Evolutionary conservation across 2,113 vertebrate species (phyloP).

Genomic region (Anhinga anhinga): DNA sequence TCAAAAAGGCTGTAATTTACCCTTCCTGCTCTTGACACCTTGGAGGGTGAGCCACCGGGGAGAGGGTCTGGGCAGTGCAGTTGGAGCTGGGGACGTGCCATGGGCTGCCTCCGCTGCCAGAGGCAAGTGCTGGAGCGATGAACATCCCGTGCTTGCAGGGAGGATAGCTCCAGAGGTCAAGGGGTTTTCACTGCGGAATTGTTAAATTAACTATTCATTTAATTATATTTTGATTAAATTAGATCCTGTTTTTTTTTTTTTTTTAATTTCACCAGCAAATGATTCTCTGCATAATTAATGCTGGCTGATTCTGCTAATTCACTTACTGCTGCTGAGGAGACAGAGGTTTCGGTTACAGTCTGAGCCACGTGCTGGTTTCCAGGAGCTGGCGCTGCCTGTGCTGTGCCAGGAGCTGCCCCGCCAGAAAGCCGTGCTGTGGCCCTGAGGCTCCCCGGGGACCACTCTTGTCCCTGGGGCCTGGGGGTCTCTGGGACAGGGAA

Average conservation of each 20-base stretch:
- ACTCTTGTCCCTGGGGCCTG: not conserved
- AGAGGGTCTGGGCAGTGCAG: not conserved
- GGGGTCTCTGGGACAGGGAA: not conserved
- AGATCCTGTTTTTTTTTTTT: not conserved
- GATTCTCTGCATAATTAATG: constrained; percentile 29
- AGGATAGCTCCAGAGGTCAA: not conserved
- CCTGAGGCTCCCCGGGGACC: not conserved
- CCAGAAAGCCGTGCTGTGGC: fast-evolving
- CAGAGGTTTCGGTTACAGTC: not conserved
- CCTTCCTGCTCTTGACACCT: not conserved
- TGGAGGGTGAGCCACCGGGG: not conserved
- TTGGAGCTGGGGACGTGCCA: fast-evolving
- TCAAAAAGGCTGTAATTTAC: not conserved
- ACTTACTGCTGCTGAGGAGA: not conserved
- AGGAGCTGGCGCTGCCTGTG: not conserved
- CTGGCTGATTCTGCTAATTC: not conserved
- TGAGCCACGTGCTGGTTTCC: not conserved
- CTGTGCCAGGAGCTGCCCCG: not conserved
- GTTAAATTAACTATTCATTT: constrained; percentile 33
- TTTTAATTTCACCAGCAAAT: not conserved
- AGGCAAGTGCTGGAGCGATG: not conserved
- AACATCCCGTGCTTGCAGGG: not conserved
- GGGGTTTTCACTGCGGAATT: not conserved
- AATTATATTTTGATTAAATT: constrained; percentile 50
- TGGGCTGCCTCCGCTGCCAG: fast-evolving